Conservation (phyloP, 1,140 invertebrate genomes). For the Calosoma granatense region DNA sequence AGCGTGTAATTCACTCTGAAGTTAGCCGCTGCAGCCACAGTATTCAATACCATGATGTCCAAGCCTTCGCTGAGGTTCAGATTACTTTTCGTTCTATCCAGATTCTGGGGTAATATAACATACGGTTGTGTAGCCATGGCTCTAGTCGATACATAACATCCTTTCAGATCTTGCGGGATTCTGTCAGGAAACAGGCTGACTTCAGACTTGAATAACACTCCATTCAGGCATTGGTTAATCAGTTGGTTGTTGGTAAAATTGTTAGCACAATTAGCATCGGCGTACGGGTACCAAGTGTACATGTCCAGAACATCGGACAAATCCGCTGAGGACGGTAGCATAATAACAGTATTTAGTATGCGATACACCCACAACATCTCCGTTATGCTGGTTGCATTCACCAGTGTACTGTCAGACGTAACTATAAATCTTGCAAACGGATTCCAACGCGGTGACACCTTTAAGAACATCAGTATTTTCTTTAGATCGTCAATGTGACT, state of each 20-base stretch:
- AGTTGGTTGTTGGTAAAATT: too few species aligned
- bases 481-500: not conserved
- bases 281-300: conserved; percentile 23
- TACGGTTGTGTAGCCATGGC: conserved; percentile 19
- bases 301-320: too few species aligned
- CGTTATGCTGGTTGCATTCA: conserved; percentile 15
- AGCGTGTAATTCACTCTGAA: conserved; percentile 18
- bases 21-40: conserved; percentile 16
- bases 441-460: conserved; percentile 17
- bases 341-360: conserved; percentile 18
- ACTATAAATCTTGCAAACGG: conserved; percentile 23
- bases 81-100: not conserved
- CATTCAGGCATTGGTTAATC: too few species aligned
- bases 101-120: conserved; percentile 10
- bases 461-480: not conserved
- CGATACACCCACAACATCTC: conserved; percentile 14
- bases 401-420: conserved; percentile 16
- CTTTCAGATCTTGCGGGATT: conserved; percentile 21
- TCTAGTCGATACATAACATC: conserved; percentile 19
- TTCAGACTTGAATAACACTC: too few species aligned
- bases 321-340: too few species aligned
- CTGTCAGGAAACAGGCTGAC: conserved; percentile 19
- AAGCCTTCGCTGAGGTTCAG: conserved; percentile 14
- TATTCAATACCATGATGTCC: conserved; percentile 20
- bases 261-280: conserved; percentile 18